Conservation (phyloP, 2,113 vertebrate genomes). For the Ptilonorhynchus violaceus region DNA sequence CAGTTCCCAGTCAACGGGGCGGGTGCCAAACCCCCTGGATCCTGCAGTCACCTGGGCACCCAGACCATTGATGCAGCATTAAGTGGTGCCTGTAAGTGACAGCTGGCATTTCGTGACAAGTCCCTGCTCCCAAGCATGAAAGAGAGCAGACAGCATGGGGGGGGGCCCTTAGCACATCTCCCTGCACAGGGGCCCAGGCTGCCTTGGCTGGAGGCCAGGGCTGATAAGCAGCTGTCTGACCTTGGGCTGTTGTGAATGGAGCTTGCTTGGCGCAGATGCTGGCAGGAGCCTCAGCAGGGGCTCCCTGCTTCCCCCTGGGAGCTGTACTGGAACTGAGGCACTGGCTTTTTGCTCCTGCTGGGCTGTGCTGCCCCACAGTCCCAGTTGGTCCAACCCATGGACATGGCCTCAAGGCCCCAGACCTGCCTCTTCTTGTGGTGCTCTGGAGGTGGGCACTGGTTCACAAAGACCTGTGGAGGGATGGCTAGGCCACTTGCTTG, state of each 20-base stretch:
- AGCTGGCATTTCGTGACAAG: neutral
- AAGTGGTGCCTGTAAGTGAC: neutral
- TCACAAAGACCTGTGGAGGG: neutral
- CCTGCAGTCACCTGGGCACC: neutral
- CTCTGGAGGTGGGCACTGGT: neutral
- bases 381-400: neutral
- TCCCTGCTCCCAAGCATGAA: neutral
- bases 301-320: neutral
- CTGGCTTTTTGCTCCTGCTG: neutral
- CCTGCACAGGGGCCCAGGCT: neutral
- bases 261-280: neutral
- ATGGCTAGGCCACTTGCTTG: accelerated
- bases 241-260: neutral
- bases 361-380: neutral
- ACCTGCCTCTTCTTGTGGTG: accelerated
- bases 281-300: neutral
- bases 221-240: conserved; percentile 37
- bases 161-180: neutral
- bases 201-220: neutral
- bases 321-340: neutral
- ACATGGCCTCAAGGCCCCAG: neutral
- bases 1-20: neutral
- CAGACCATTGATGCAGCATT: accelerated
- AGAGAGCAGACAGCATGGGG: neutral
- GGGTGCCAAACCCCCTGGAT: neutral